Conservation (phyloP, 2,888 invertebrate genomes). For the Camponotus fellah region DNA sequence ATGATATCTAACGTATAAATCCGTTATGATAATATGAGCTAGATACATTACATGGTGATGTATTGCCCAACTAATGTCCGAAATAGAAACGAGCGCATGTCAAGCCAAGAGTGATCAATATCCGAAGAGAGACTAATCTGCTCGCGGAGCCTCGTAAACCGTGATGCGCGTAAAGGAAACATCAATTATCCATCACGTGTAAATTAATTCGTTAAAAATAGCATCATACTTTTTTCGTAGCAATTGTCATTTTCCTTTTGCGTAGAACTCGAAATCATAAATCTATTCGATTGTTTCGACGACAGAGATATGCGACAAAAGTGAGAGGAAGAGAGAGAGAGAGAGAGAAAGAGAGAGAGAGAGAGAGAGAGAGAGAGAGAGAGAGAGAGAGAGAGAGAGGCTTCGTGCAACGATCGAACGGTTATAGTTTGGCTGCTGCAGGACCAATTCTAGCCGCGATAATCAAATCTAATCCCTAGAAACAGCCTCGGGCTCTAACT, state of each 20-base stretch:
- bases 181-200: slow-evolving; percentile 36
- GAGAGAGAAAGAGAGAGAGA: background rate
- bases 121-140: slow-evolving; percentile 27
- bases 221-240: background rate
- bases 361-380: background rate
- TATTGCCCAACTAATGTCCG: slow-evolving; percentile 29
- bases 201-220: slow-evolving; percentile 3
- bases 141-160: slow-evolving; percentile 11
- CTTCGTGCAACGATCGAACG: slow-evolving; percentile 18
- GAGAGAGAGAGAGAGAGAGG: background rate
- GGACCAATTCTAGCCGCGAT: slow-evolving; percentile 69
- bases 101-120: slow-evolving; percentile 40
- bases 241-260: slow-evolving; percentile 28
- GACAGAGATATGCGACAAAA: background rate
- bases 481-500: slow-evolving; percentile 73
- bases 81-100: slow-evolving; percentile 41
- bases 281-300: slow-evolving; percentile 38
- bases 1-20: background rate
- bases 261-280: slow-evolving; percentile 7
- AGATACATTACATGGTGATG: slow-evolving; percentile 21
- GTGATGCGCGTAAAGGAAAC: slow-evolving; percentile 42
- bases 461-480: slow-evolving; percentile 79
- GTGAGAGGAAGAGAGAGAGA: background rate
- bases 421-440: slow-evolving; percentile 47
- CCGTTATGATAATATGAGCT: background rate